A percentile compares a stretch with the other conserved stretches of the same genome.
Conservation (phyloP, 1,140 invertebrate genomes). For the Pseudomyrmex sp. region DNA sequence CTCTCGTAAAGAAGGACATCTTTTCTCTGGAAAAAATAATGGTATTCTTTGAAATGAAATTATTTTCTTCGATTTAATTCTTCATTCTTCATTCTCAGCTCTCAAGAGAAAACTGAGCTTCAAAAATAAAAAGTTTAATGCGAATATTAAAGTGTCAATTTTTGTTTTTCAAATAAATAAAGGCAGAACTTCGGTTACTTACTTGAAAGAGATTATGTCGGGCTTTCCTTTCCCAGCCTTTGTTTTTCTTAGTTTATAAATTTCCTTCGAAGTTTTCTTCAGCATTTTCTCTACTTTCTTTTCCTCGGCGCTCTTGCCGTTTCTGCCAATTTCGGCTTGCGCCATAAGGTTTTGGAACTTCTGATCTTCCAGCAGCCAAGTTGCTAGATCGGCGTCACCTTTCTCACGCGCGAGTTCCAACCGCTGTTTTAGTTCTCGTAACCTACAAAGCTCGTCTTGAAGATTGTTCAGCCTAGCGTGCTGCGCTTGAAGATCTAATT, state of each 20-base stretch:
- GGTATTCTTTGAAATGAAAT: not conserved
- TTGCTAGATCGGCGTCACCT: slow-evolving; percentile 91
- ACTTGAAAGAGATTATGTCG: slow-evolving; percentile 97
- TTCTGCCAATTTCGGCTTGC: slow-evolving; percentile 87
- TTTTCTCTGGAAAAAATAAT: slow-evolving; percentile 91
- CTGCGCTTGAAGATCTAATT: slow-evolving; percentile 96
- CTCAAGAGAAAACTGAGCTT: too few relatives aligned
- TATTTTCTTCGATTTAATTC: not conserved
- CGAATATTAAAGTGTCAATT: not conserved
- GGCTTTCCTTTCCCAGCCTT: slow-evolving; percentile 95
- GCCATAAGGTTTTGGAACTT: slow-evolving; percentile 92
- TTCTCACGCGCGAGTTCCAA: slow-evolving; percentile 91
- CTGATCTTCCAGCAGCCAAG: slow-evolving; percentile 94
- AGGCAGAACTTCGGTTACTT: slow-evolving; percentile 82
- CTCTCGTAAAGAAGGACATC: slow-evolving; percentile 96
- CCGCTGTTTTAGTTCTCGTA: slow-evolving; percentile 92
- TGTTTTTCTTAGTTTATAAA: slow-evolving; percentile 95
- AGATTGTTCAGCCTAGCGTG: slow-evolving; percentile 93
- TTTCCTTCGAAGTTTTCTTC: slow-evolving; percentile 94
- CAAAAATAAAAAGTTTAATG: too few relatives aligned
- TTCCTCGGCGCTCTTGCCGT: slow-evolving; percentile 89
- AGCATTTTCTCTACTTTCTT: slow-evolving; percentile 93
- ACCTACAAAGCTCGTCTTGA: slow-evolving; percentile 92
- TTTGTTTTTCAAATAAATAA: not conserved
- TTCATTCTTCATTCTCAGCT: too few relatives aligned